Evolutionary conservation across 2,888 invertebrate species (phyloP), one percentile per base, ranked within the genome.

Genomic region (Philopedon plagiatum): DNA sequence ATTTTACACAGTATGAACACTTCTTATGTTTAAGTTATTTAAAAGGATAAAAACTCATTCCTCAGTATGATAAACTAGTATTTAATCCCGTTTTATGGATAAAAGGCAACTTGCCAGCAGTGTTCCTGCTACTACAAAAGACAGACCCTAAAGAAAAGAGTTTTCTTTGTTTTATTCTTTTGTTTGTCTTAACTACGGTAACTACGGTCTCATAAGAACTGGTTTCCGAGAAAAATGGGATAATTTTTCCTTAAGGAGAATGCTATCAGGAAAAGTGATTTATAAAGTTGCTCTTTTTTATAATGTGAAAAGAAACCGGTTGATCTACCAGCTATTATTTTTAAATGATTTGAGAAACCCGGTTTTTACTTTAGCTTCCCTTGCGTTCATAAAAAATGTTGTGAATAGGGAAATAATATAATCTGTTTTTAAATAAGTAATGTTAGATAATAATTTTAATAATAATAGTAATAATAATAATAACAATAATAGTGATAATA

Each of bases 41-140:
- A n/a, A n/a, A n/a, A n/a, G n/a, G n/a, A n/a, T n/a, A n/a, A n/a
- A n/a, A n/a, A n/a, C n/a, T n/a, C n/a, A n/a, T n/a, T n/a, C 41
- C 4, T 49, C n/a, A 49, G n/a, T 26, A 49, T 1, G 13, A 26
- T 7, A 49, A 26, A 26, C 26, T 26, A 49, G n/a, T 13, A 21
- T 26, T 49, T n/a, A 46, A 23, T 23, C 46, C 23, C 11, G 5
- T 46, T 46, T 46, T 46, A 46, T 18, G 21, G 21, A 5, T 23
- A 46, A 23, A 46, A 46, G 46, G 46, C 21, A 46, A 23, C 46
- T 46, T 46, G 23, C 46, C 46, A n/a, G n/a, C 46, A 23, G 46
- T n/a, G 46, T 15, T 46, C n/a, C 21, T 23, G n/a, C 49, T 26
- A 13, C 23, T 9, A 49, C 13, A 49, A 23, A 49, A 23, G 21